Percentiles rank a stretch among this genome's conserved stretches.
Conservation (phyloP, 2,797 vertebrate species). For the Prionace glauca region DNA sequence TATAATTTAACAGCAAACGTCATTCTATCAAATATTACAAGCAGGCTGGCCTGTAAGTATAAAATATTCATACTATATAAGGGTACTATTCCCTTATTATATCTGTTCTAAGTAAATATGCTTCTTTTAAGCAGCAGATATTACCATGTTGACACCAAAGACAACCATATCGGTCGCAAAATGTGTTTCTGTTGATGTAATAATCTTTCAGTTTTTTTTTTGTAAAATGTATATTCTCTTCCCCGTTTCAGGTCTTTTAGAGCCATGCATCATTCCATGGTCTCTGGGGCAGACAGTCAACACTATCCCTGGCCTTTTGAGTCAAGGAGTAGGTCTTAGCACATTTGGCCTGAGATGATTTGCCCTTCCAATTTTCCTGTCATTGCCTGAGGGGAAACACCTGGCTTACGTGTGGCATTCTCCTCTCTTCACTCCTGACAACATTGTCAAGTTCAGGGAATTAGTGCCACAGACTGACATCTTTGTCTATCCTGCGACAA, state of each 20-base stretch:
- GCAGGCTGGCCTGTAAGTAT: conserved; percentile 82
- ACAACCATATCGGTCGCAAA: background rate
- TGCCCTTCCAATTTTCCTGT: background rate
- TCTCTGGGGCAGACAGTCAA: background rate
- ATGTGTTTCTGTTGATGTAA: too few species aligned
- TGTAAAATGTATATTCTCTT: background rate
- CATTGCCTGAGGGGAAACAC: background rate
- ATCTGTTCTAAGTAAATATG: background rate
- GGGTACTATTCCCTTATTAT: background rate
- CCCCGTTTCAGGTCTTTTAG: background rate
- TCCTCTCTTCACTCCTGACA: background rate
- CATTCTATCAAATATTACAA: conserved; percentile 70
- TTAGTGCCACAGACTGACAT: background rate
- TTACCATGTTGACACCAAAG: background rate
- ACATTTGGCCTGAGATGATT: background rate
- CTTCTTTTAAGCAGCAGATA: background rate
- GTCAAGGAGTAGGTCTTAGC: background rate
- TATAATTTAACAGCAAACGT: conserved; percentile 62
- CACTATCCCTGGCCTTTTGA: background rate
- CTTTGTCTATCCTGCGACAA: background rate
- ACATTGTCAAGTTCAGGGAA: background rate
- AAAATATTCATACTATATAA: background rate
- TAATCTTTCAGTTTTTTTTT: background rate
- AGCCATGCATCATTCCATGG: background rate
- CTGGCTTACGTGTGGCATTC: background rate